Evolutionary conservation across 2,797 vertebrate species (phyloP), one percentile per base, ranked within the genome.

Genomic region (Gila robusta): DNA sequence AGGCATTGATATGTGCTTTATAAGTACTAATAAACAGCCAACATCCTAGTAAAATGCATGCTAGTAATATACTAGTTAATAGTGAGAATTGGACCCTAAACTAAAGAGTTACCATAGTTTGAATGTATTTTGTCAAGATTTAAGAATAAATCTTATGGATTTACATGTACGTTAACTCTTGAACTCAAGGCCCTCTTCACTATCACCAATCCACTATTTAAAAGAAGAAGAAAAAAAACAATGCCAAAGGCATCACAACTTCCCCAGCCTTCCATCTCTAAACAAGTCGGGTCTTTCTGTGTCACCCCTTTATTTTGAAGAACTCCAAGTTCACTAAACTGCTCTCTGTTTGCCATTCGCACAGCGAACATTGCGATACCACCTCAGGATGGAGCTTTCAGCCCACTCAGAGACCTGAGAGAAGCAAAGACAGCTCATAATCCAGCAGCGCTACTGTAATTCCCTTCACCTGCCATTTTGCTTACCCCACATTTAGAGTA

Each of bases 381-480:
- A 78, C 66, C 79, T 80, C 41, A 80, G 59, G 59, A 80, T 54
- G 79, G 79, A 81, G 47, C 83, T 79, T 84, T 78, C 74, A 79
- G 74, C 47, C 76, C 35, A 32, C 64, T 84, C 64, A 37, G 74
- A 88, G 87, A 89, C 85, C 89, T 88, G 85, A 88, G 87, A 90
- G 69, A 77, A 83, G 86, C 86, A 86, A 81, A 77, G 84, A 88
- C 88, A 87, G 89, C 82, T 84, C 85, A 90, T 80, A 90, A 88
- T 87, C 80, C 85, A 84, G 47, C 66, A 87, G 84, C 37, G 69
- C 74, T 47, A 32, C 74, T 85, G 79, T 87, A 85, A 90, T 87
- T 87, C 87, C 83, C 83, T 84, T 89, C 84, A 89, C 87, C 89
- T 89, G 89, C 84, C 86, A 87, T 89, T 87, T 80, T 89, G 88